Evolutionary conservation across 2,797 vertebrate species (phyloP).

Genomic region (Atherinosoma microstoma): DNA sequence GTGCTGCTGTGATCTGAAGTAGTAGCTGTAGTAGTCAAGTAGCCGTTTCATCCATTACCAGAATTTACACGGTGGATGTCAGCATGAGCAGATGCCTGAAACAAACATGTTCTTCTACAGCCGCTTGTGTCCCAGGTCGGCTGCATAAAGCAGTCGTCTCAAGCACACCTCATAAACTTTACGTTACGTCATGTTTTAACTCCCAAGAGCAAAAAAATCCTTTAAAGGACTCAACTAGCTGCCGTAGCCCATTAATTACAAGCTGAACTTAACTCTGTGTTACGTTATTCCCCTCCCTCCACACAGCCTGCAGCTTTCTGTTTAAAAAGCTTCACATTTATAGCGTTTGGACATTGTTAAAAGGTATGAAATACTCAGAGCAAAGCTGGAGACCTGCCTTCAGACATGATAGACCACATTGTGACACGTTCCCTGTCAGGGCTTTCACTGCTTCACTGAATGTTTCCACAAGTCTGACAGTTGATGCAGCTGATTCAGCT

Average conservation of each 20-base stretch:
- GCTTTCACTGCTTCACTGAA: not conserved
- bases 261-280: slow-evolving; percentile 9
- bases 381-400: not conserved
- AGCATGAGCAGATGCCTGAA: not conserved
- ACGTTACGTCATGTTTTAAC: not conserved
- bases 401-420: not conserved
- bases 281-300: not conserved
- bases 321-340: not conserved
- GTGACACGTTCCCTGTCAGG: not conserved
- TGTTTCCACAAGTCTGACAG: not conserved
- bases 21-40: too few species aligned
- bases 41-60: too few species aligned
- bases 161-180: slow-evolving; percentile 1
- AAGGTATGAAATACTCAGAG: not conserved
- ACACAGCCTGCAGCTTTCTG: not conserved
- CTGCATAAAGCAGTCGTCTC: not conserved
- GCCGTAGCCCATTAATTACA: not conserved
- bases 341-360: not conserved
- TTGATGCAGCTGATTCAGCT: not conserved
- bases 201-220: not conserved
- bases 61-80: not conserved
- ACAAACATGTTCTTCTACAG: not conserved
- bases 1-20: not conserved
- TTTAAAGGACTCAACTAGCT: not conserved
- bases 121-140: not conserved